Evolutionary conservation across 2,113 vertebrate species (phyloP).

Genomic region (Gopherus flavomarginatus): DNA sequence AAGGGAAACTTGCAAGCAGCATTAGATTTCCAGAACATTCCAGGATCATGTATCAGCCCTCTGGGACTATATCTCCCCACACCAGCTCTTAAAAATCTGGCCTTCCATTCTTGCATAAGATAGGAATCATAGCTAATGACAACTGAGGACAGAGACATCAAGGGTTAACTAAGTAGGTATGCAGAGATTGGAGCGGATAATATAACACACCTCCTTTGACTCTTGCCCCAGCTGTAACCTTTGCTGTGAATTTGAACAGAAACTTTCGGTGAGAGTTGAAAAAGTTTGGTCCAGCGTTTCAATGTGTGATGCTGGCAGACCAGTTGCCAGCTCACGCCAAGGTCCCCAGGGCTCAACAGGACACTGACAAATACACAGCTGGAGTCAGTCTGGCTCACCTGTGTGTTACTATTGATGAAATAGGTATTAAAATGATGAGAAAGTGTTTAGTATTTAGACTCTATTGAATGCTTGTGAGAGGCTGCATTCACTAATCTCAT

Average conservation of each 20-base stretch:
- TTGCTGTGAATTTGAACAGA: accelerated
- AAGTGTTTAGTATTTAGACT: too few species aligned
- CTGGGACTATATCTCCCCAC: background rate
- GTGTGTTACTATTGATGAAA: too few species aligned
- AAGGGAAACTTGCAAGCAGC: background rate
- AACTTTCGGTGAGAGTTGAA: background rate
- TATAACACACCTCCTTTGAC: background rate
- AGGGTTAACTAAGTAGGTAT: background rate
- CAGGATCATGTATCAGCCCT: background rate
- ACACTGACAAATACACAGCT: too few species aligned
- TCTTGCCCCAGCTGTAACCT: background rate
- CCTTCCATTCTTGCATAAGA: background rate
- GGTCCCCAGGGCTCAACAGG: too few species aligned
- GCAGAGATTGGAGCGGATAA: background rate
- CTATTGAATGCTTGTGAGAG: too few species aligned
- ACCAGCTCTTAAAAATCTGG: background rate
- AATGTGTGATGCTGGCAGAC: background rate
- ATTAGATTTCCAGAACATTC: constrained; percentile 6
- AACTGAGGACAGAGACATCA: background rate
- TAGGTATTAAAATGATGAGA: too few species aligned
- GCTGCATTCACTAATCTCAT: too few species aligned
- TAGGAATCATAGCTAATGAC: background rate
- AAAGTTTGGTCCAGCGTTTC: background rate
- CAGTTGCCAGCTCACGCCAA: background rate
- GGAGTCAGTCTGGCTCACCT: too few species aligned